Evolutionary conservation across 2,888 invertebrate genomes (phyloP).

Genomic region (Cyclophora punctaria): DNA sequence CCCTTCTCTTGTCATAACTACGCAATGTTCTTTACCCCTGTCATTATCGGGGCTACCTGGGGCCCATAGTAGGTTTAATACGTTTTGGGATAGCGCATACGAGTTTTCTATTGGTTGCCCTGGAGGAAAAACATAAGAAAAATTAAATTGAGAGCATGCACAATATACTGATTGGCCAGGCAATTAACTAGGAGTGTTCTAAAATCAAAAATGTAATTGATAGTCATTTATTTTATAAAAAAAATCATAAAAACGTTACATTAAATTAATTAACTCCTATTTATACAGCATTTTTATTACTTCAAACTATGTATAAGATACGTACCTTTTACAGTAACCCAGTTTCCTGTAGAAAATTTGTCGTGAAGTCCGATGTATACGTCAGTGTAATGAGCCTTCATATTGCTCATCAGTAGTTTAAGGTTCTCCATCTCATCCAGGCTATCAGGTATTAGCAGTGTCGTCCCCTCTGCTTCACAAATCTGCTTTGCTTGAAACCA

Average conservation of each 20-base stretch:
- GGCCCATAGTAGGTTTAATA: conserved; percentile 38
- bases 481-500: conserved; percentile 42
- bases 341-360: conserved; percentile 36
- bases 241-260: too few relatives aligned
- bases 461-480: conserved; percentile 40
- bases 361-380: conserved; percentile 42
- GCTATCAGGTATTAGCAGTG: conserved; percentile 33
- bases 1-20: conserved; percentile 44
- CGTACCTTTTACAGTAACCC: conserved; percentile 36
- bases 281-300: too few relatives aligned
- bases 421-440: conserved; percentile 42
- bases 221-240: too few relatives aligned
- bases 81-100: conserved; percentile 17
- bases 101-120: conserved; percentile 27
- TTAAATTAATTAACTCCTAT: too few relatives aligned
- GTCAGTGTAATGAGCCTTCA: conserved; percentile 40
- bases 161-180: too few relatives aligned
- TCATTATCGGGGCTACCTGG: conserved; percentile 36
- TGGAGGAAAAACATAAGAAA: conserved; percentile 8
- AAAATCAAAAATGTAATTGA: too few relatives aligned
- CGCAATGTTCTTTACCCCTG: conserved; percentile 35
- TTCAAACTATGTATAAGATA: not conserved
- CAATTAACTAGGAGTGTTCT: too few relatives aligned
- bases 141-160: too few relatives aligned
- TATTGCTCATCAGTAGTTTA: conserved; percentile 40